Evolutionary conservation across 2,113 vertebrate species (phyloP), one percentile per base, ranked within the genome.

Genomic region (Ariopsis seemanni): DNA sequence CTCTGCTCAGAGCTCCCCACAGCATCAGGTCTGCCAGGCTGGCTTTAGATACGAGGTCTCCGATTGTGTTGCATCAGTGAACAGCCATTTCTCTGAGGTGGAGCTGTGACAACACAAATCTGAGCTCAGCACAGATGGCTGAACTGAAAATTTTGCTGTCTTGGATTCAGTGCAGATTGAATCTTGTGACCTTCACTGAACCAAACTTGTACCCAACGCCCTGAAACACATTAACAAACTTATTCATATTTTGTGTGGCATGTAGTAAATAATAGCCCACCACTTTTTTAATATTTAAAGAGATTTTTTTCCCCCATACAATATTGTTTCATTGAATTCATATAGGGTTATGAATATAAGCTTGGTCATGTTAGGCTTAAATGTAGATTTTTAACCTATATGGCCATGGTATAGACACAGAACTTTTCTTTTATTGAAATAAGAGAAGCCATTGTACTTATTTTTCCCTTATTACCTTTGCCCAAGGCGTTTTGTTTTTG

Each of bases 21-120:
- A 86, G 63, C 65, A 60, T 22, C 53, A 42, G 0, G 42, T 50
- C 72, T 65, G 65, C 69, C 48, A 74, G 71, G 52, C 84, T 58
- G 84, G n/a, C 88, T 87, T 62, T 85, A 60, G 63, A 67, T 67
- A 60, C 34, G 67, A 79, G 30, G 18, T 18, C 1, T 67, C 50
- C 63, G 50, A 75, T 77, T 85, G 58, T 83, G 72, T 69, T 75
- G 62, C 67, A 34, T 88, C 78, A 85, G 50, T 25, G 58, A 57
- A 25, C 58, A 42, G 57, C 17, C 34, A 62, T 72, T 81, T 82
- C 34, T 85, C 52, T 82, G 75, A 42, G 63, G 18, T 69, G 7
- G 62, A 79, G 4, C 62, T 62, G 30, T 82, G 75, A 82, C 48
- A 62, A 57, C 53, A 72, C 63, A 69, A 30, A n/a, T 71, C 53